A percentile compares a stretch with the other conserved stretches of the same genome.
These are phyloP conservation scores for Calephelis virginiensis DNA, from an alignment of 1,140 invertebrate species.

Conservation along the genomic window DNA sequence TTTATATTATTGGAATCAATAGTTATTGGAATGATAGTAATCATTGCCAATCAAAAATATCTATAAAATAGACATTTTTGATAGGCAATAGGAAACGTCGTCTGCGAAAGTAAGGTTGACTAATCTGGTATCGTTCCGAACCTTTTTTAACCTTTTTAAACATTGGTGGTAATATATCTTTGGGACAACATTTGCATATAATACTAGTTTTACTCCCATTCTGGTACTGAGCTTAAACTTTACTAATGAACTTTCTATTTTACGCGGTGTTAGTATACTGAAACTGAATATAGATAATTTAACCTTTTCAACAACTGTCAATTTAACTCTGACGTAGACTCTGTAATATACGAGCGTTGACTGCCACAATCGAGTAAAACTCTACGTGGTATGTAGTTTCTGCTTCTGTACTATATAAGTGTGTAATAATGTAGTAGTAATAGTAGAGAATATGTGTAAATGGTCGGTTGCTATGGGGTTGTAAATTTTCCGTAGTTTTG, in stretches of 20 bases:
- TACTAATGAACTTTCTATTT: background rate
- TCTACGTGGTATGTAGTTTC: background rate
- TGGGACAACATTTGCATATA: no score
- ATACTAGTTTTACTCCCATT: no score
- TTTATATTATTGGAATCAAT: no score
- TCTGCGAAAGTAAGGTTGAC: no score
- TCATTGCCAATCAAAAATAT: no score
- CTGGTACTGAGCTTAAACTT: background rate
- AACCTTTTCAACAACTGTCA: constrained; percentile 8
- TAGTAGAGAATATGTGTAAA: constrained; percentile 6
- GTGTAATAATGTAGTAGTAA: constrained; percentile 19
- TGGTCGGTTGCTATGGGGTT: constrained; percentile 11
- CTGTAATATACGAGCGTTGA: constrained; percentile 14
- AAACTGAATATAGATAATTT: constrained; percentile 15
- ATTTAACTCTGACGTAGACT: background rate
- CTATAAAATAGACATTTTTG: no score
- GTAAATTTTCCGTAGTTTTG: background rate
- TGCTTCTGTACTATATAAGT: constrained; percentile 14
- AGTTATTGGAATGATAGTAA: background rate
- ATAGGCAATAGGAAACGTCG: no score
- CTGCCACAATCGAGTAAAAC: constrained; percentile 20
- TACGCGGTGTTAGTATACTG: background rate
- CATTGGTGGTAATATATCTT: no score
- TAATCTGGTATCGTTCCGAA: no score
- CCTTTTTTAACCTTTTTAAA: no score